These are phyloP conservation scores for Cosmia pyralina DNA, from an alignment of 2,888 invertebrate genomes.

Conservation along the genomic window DNA sequence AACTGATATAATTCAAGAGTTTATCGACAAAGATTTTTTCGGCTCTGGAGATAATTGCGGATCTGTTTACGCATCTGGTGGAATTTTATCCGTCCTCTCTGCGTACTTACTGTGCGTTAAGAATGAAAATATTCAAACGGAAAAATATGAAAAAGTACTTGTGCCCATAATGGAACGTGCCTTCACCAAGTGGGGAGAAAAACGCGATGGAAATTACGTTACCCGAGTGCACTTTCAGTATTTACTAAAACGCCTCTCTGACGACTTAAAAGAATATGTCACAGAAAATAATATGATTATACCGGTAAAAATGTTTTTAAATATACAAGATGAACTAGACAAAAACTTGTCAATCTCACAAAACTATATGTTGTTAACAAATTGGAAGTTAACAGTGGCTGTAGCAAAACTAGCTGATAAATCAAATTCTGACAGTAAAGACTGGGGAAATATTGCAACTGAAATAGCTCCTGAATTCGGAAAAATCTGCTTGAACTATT, in stretches of 20 bases:
- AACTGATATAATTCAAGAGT: constrained; percentile 70
- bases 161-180: constrained; percentile 72
- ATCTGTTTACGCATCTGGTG: constrained; percentile 30
- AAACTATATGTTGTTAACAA: constrained; percentile 75
- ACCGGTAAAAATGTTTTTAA: constrained; percentile 69
- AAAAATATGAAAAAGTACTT: constrained; percentile 73
- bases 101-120: constrained; percentile 72
- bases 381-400: constrained; percentile 72
- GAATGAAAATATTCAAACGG: constrained; percentile 71
- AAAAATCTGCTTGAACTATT: constrained; percentile 69
- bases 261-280: constrained; percentile 68
- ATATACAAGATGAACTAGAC: constrained; percentile 67
- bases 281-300: constrained; percentile 63
- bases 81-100: constrained; percentile 68
- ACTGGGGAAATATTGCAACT: constrained; percentile 64
- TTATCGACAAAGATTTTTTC: constrained; percentile 68
- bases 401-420: constrained; percentile 68
- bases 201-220: constrained; percentile 53
- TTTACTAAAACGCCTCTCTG: constrained; percentile 66
- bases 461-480: constrained; percentile 71
- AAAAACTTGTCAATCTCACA: constrained; percentile 69
- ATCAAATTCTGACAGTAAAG: constrained; percentile 37
- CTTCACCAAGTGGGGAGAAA: constrained; percentile 69
- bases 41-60: constrained; percentile 34
- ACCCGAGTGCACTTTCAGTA: constrained; percentile 62